Conservation (phyloP, 2,888 invertebrate genomes). For the Dexiosoma caninum region DNA sequence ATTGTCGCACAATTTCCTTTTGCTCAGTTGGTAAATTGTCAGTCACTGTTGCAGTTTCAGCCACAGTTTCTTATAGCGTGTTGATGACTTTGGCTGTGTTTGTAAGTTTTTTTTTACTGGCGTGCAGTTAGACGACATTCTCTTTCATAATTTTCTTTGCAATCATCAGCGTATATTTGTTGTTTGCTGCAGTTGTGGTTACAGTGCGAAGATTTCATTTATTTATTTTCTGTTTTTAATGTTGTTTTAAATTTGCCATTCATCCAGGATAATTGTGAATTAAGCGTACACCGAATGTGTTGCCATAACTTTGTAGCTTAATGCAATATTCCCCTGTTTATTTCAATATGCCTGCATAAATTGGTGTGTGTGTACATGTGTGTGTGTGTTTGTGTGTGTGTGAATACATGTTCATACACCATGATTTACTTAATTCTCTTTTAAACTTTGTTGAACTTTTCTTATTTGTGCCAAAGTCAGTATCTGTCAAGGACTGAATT, state of each 20-base stretch:
- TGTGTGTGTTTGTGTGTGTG: not conserved
- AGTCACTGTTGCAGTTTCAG: conserved; percentile 32
- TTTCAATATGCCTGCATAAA: not conserved
- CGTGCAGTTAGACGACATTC: conserved; percentile 16
- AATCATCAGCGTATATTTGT: conserved; percentile 3
- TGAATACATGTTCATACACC: too few species aligned
- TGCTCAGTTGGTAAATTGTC: conserved; percentile 42
- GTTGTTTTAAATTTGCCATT: conserved; percentile 40
- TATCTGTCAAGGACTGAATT: conserved; percentile 25
- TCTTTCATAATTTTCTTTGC: conserved; percentile 11
- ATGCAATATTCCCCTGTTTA: conserved; percentile 29
- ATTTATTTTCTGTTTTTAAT: not conserved
- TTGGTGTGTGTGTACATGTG: not conserved
- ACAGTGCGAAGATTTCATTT: conserved; percentile 15
- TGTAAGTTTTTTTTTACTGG: conserved; percentile 49
- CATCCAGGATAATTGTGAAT: conserved; percentile 59
- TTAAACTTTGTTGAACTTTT: not conserved
- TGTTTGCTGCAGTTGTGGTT: conserved; percentile 26
- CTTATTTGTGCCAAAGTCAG: conserved; percentile 7
- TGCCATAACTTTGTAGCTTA: conserved; percentile 45
- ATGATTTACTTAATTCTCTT: conserved; percentile 18
- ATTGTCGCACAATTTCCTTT: conserved; percentile 61
- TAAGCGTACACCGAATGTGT: conserved; percentile 57
- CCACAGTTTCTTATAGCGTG: not conserved
- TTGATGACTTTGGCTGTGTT: conserved; percentile 35